These are phyloP conservation scores for Temnothorax rugatulus DNA, from an alignment of 2,888 invertebrate species.

Conservation along the genomic window DNA sequence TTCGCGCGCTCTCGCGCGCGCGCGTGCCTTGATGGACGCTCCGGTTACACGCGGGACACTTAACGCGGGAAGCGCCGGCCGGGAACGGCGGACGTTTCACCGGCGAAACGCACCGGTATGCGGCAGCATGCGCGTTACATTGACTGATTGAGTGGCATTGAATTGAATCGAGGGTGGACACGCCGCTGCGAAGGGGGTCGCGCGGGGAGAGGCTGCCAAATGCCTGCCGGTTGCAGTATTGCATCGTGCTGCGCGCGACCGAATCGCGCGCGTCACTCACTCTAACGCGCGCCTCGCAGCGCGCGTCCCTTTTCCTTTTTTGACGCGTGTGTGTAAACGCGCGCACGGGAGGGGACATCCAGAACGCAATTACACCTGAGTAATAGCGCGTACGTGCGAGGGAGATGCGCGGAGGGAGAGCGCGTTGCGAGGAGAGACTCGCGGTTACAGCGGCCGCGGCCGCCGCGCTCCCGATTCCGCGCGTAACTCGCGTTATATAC, in stretches of 20 bases:
- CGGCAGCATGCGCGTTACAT: slow-evolving; percentile 83
- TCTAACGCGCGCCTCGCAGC: slow-evolving; percentile 3
- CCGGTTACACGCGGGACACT: slow-evolving; percentile 74
- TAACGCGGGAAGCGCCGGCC: slow-evolving; percentile 71
- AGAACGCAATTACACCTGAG: slow-evolving; percentile 83
- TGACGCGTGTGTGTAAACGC: slow-evolving; percentile 59
- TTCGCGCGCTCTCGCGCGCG: slow-evolving; percentile 38
- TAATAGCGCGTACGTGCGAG: slow-evolving; percentile 77
- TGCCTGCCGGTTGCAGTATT: slow-evolving; percentile 78
- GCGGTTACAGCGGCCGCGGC: slow-evolving; percentile 64
- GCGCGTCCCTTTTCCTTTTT: slow-evolving; percentile 38
- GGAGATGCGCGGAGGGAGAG: slow-evolving; percentile 35
- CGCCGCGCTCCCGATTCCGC: slow-evolving; percentile 49
- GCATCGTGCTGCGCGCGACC: slow-evolving; percentile 66
- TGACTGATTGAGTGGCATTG: slow-evolving; percentile 86
- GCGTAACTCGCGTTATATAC: slow-evolving; percentile 55
- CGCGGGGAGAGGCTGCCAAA: slow-evolving; percentile 78
- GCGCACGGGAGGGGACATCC: slow-evolving; percentile 30
- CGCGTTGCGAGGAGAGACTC: slow-evolving; percentile 56
- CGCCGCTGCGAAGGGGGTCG: slow-evolving; percentile 29
- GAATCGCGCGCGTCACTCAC: slow-evolving; percentile 54
- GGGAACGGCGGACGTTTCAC: slow-evolving; percentile 74
- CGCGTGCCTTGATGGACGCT: slow-evolving; percentile 71
- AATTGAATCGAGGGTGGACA: slow-evolving; percentile 84
- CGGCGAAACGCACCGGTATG: slow-evolving; percentile 76